A percentile compares a stretch with the other conserved stretches of the same genome.
Conservation (phyloP, 2,888 invertebrate genomes). For the Endotricha flammealis region DNA sequence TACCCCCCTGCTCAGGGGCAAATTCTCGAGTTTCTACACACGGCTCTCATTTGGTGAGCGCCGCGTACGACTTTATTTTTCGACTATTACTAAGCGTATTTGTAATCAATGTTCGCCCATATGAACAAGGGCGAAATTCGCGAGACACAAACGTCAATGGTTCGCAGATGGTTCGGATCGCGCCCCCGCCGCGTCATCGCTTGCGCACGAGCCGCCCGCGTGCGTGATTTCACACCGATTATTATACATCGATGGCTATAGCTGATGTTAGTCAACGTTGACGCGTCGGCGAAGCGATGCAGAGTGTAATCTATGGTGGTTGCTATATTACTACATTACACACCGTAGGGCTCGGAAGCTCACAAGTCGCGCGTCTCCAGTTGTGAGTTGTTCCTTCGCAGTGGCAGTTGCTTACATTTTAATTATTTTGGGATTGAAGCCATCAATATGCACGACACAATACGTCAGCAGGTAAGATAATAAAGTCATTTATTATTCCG, state of each 20-base stretch:
- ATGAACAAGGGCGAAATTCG: slow-evolving; percentile 10
- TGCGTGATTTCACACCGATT: slow-evolving; percentile 18
- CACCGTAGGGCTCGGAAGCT: neutral
- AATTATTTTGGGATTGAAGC: neutral
- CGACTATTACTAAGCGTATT: slow-evolving; percentile 25
- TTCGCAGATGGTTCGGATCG: slow-evolving; percentile 38
- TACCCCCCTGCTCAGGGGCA: too few relatives aligned
- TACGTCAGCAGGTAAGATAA: slow-evolving; percentile 42
- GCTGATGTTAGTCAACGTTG: slow-evolving; percentile 25
- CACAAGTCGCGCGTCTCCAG: slow-evolving; percentile 26
- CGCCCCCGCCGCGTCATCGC: slow-evolving; percentile 38
- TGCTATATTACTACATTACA: too few relatives aligned
- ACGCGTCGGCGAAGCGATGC: slow-evolving; percentile 12
- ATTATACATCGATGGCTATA: slow-evolving; percentile 39
- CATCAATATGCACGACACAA: slow-evolving; percentile 41
- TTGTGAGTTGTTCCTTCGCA: slow-evolving; percentile 35
- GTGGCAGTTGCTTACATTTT: slow-evolving; percentile 17
- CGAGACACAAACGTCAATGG: slow-evolving; percentile 23
- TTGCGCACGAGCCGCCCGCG: slow-evolving; percentile 28
- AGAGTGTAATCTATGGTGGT: too few relatives aligned
- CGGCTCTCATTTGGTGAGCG: neutral
- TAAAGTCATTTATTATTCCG: neutral
- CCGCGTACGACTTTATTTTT: neutral
- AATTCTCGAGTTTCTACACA: too few relatives aligned
- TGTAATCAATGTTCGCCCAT: slow-evolving; percentile 12